Evolutionary conservation across 2,113 vertebrate species (phyloP), one percentile per base, ranked within the genome.

Genomic region (Pterocles orientalis): DNA sequence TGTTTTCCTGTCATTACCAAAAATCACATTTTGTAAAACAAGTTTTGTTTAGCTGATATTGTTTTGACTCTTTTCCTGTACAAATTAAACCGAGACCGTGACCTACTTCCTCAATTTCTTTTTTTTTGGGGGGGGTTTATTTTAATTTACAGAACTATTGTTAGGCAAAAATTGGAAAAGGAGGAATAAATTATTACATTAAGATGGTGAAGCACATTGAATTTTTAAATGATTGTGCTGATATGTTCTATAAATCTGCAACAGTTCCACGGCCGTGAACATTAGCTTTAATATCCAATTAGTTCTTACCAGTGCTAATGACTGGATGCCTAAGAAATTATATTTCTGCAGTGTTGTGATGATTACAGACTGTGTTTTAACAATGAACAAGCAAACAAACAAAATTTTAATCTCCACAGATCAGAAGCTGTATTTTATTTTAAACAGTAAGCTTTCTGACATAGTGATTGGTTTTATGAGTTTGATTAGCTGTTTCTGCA

Each of bases 261-360:
- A 51, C 47, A 88, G 79, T 88, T 94, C 51, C 47, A 83, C 45
- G 76, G 25, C 76, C 13, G 5, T 86, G 79, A 90, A n/a, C 50
- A 68, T 9, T 86, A 56, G 17, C 11, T 91, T 91, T 95, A 90
- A 81, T 76, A 66, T 62, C 56, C 51, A 95, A 66, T 90, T 70
- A 88, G 45, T 91, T 57, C 58, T 88, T 94, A 92, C 18, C 34
- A 78, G 33, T 60, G 56, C 3, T 95, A 93, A 96, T 57, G 58
- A 88, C 31, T 88, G 34, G 6, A 41, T 85, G 19, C 11, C 16
- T 79, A 88, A 80, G 51, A 77, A 90, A 78, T 60, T n/a, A 6
- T 85, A 51, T 76, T 80, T 92, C 58, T 95, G 29, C 54, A 34
- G 14, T 72, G 4, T 20, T 90, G 19, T 1, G 1, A 54, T 85